Base-by-base conservation (phyloP, 2,888 invertebrate species). In the Corythucha ciliata region DNA sequence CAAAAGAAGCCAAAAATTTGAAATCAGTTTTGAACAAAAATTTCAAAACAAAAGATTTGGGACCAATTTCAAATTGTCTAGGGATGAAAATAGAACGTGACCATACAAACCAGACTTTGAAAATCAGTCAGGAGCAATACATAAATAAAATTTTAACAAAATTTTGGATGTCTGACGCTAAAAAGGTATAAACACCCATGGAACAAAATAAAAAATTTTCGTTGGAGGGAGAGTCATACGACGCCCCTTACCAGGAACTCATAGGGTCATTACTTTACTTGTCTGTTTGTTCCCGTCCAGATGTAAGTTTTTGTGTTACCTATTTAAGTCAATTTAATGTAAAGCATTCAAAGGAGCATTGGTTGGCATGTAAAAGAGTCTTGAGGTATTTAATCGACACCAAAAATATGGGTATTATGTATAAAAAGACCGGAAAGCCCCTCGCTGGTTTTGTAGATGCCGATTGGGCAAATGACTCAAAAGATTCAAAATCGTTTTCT, bases 391-490 rank as follows among this genome's bases (percentile, higher is more conserved):
- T 57, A 16, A 39, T 40, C 32, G 54, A 51, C 4, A 54, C 57
- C n/a, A 32, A 27, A 20, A 16, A 53, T 36, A 4, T 4, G 18
- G 42, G 37, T 4, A 16, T 53, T 14, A n/a, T 24, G n/a, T 50
- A 21, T 21, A 14, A 21, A 6, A 50, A 34, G 24, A 14, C 45
- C 2, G 20, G 20, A 22, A 10, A 1, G 4, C 2, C 4, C 3
- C 21, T 32, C 3, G n/a, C 8, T 22, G 51, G 48, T n/a, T 62
- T 53, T 53, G 53, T 54, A 36, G 61, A 63, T 48, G 54, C 61
- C 3, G 60, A 61, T 32, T 59, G 54, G 54, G 60, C 55, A 6
- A 55, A 53, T 29, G 60, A 62, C 26, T 14, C 12, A 22, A 14
- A n/a, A 4, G 42, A 42, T 24, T 4, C 26, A 26, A 42, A 25